Evolutionary conservation across 2,797 vertebrate species (phyloP).

Genomic region (Pempheris klunzingeri): DNA sequence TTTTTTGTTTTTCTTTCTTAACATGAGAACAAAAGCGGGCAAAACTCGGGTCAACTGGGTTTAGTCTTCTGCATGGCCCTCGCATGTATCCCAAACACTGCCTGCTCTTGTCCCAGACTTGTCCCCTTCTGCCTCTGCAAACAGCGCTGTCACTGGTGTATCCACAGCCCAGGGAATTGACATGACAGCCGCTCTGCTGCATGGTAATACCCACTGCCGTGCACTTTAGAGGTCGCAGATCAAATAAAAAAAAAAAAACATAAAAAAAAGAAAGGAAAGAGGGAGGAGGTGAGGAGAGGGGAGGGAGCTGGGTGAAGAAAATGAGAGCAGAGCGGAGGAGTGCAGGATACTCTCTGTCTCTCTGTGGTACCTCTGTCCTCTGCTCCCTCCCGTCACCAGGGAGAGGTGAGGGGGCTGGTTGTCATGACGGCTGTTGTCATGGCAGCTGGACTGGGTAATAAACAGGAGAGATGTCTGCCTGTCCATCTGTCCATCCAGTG

Average conservation of each 20-base stretch:
- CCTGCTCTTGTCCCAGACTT: conserved; percentile 20
- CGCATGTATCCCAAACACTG: background rate
- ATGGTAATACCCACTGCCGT: conserved; percentile 7
- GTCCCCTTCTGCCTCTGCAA: conserved; percentile 21
- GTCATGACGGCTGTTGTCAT: conserved; percentile 81
- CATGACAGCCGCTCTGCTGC: conserved; percentile 46
- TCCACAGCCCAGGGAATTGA: conserved; percentile 30
- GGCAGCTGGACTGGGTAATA: conserved; percentile 73
- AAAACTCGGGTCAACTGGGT: background rate
- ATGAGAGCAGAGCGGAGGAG: conserved; percentile 19
- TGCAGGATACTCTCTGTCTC: conserved; percentile 63
- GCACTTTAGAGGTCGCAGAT: conserved; percentile 45
- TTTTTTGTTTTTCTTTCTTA: background rate
- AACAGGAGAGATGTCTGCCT: conserved; percentile 64
- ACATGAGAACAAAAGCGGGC: background rate
- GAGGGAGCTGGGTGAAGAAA: conserved; percentile 13
- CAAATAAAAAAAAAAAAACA: conserved; percentile 5
- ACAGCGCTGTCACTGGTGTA: conserved; percentile 20
- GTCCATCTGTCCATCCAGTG: conserved; percentile 21
- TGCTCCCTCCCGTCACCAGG: conserved; percentile 37
- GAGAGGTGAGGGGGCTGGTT: conserved; percentile 76
- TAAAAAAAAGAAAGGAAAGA: background rate
- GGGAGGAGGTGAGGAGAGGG: conserved; percentile 2
- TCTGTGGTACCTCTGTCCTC: conserved; percentile 61
- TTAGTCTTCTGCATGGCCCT: background rate